Percentiles rank a stretch among this genome's conserved stretches.
These are phyloP conservation scores for Hemichromis elongatus DNA, from an alignment of 2,113 vertebrate species.

Conservation along the genomic window DNA sequence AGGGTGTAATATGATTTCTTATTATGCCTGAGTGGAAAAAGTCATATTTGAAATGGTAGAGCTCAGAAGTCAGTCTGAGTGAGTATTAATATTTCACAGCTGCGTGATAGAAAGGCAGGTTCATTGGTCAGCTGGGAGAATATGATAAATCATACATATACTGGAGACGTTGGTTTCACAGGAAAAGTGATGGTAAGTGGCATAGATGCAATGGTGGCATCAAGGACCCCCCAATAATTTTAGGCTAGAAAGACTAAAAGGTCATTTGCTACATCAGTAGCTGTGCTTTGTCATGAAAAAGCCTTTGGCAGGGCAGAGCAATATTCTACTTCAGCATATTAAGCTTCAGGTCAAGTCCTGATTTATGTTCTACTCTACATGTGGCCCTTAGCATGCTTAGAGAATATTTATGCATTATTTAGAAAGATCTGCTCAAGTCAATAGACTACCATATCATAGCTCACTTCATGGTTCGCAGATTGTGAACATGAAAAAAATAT, in stretches of 20 bases:
- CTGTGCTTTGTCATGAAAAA: background rate
- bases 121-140: background rate
- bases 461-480: background rate
- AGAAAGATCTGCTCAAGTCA: background rate
- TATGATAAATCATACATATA: background rate
- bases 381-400: background rate
- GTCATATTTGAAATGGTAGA: background rate
- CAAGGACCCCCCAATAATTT: background rate
- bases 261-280: background rate
- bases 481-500: background rate
- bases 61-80: background rate
- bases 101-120: background rate
- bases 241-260: background rate
- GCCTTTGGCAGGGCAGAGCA: background rate
- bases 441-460: background rate
- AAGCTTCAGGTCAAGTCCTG: background rate
- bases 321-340: background rate
- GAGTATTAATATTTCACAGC: background rate
- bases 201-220: background rate
- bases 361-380: background rate
- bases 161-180: background rate
- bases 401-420: background rate
- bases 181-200: background rate
- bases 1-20: background rate
- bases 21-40: background rate